Conservation (phyloP, 2,888 invertebrate genomes). For the Camponotus fellah region DNA sequence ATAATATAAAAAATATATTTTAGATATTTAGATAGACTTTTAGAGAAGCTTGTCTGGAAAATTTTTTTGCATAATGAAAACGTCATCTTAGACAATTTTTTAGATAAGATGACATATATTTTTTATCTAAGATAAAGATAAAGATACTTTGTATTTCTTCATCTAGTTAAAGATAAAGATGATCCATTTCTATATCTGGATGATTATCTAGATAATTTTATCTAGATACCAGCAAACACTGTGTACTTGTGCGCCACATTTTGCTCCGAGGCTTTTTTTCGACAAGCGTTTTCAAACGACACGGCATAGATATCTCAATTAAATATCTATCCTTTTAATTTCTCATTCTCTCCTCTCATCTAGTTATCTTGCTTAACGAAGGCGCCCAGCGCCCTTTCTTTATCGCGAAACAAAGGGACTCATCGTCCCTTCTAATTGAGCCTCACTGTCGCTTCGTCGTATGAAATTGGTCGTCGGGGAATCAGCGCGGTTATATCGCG, state of each 20-base stretch:
- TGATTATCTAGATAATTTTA: too few species aligned
- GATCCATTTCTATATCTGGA: too few species aligned
- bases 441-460: constrained; percentile 44
- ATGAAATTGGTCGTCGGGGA: constrained; percentile 57
- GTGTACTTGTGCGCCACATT: neutral
- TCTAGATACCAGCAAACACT: too few species aligned
- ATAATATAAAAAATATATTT: too few species aligned
- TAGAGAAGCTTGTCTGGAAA: too few species aligned
- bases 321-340: constrained; percentile 39
- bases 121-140: too few species aligned
- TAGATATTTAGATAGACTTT: too few species aligned
- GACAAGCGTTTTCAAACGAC: neutral
- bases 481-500: constrained; percentile 39
- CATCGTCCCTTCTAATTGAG: constrained; percentile 54
- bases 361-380: constrained; percentile 60
- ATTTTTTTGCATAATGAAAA: too few species aligned
- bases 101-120: too few species aligned
- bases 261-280: neutral
- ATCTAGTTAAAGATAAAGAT: too few species aligned
- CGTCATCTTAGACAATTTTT: too few species aligned
- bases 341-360: constrained; percentile 42
- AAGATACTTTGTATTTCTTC: too few species aligned
- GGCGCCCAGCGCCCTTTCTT: constrained; percentile 30
- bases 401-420: constrained; percentile 43
- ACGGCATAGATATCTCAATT: constrained; percentile 42